Evolutionary conservation across 2,797 vertebrate species (phyloP).

Genomic region (Anguilla megastoma): DNA sequence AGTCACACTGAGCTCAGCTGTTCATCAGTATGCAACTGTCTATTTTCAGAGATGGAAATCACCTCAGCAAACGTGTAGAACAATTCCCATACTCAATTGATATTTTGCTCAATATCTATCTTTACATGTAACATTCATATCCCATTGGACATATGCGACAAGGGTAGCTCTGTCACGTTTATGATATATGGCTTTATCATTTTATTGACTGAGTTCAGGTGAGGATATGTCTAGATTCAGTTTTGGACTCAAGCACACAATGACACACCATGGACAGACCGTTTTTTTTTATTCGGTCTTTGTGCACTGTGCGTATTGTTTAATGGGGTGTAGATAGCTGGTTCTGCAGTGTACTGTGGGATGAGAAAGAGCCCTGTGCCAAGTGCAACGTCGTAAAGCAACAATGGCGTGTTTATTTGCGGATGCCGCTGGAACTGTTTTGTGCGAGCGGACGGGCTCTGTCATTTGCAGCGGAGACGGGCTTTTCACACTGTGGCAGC

Average conservation of each 20-base stretch:
- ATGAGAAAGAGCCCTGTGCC: not conserved
- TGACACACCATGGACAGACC: no score
- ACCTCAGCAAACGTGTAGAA: not conserved
- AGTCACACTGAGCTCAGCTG: not conserved
- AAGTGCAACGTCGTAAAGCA: not conserved
- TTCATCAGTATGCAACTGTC: not conserved
- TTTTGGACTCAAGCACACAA: not conserved
- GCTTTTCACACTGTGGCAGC: conserved; percentile 14
- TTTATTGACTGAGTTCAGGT: not conserved
- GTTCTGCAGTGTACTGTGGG: not conserved
- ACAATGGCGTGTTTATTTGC: conserved; percentile 16
- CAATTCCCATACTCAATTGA: not conserved
- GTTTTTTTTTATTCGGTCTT: not conserved
- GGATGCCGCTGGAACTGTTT: conserved; percentile 1
- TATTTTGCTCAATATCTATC: not conserved
- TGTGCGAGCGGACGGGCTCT: not conserved
- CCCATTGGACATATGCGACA: not conserved
- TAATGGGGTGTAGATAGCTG: not conserved
- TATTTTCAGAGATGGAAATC: not conserved
- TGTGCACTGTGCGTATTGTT: not conserved
- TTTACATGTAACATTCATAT: not conserved
- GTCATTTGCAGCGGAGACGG: conserved; percentile 11
- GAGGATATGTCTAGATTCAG: not conserved
- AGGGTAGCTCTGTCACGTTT: not conserved
- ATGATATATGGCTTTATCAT: not conserved